Base-by-base conservation (phyloP, 2,888 invertebrate species). In the Meiosimyza platycephala region DNA sequence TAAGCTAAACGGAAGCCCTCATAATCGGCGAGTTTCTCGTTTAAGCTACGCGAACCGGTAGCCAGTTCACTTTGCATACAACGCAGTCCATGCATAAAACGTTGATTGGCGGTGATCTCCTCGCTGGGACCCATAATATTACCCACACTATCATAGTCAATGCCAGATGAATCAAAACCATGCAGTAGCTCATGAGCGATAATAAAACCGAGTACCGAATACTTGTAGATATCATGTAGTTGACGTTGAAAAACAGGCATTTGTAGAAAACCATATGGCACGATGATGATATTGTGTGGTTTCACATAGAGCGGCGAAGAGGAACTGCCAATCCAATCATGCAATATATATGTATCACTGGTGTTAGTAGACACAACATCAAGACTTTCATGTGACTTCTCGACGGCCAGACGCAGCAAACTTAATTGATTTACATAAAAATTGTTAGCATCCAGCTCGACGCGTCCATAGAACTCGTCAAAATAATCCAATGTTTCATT, bases 391-490 rank as follows among this genome's bases (percentile, higher is more conserved):
- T 80, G 81, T 18, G 74, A 84, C 72, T 76, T 80, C 65, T 80
- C 81, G 1, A 80, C 86, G 3, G 72, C 80, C 47, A 78, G 72
- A 0, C 79, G 80, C 16, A 85, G 55, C 67, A 84, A 28, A 16
- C 81, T 78, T 73, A 85, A 71, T n/a, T 86, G 84, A 70, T 86
- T 85, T 1, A 71, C 80, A 72, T 86, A 85, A 73, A 86, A 85
- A 3, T 79, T 81, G 9, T 80, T 81, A 1, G 80, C 67, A 67
- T 79, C 79, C 1, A 85, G 66, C 16, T 79, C 76, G 4, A 82
- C 77, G 1, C 74, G 72, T 7, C 79, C 79, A 47, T 85, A 82
- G 74, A 82, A 85, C 28, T 79, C 79, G 16, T 82, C 79, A 2
- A 84, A 81, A 7, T 72, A 80, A 3, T 76, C 73, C 1, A 77